Evolutionary conservation across 2,888 invertebrate genomes (phyloP), one percentile per base, ranked within the genome.

Genomic region (Lasioglossum calceatum): DNA sequence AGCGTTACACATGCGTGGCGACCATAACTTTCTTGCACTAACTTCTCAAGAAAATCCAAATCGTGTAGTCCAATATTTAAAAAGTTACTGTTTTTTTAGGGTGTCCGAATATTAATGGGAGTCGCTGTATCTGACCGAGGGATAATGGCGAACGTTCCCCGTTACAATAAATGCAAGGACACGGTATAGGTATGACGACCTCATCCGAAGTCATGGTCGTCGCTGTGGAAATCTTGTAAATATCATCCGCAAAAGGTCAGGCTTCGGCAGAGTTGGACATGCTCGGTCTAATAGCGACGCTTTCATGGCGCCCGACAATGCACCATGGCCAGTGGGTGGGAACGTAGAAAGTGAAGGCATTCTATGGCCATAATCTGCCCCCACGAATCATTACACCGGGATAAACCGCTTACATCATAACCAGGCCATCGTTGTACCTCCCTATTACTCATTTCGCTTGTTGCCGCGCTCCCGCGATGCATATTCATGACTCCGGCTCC

Each of bases 371-470:
- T 83, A 81, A 86, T 87, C 82, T 72, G 72, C 77, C 76, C 50
- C 79, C 74, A 70, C 70, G 82, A 86, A 88, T 88, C 87, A 84
- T 88, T 89, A 84, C 81, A 70, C 86, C 58, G 61, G 76, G 86
- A 89, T 90, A 89, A 90, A 86, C 79, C 80, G 83, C 87, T 87
- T 89, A 89, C 90, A 82, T 89, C 90, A 88, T 90, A 90, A 90
- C 88, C 88, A 87, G 78, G 36, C 76, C 72, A 85, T 85, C 84
- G 87, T 87, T 86, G 81, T 80, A 71, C 71, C 77, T 78, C 76
- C 80, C 87, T 87, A 80, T 90, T 80, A 80, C 81, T 90, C 86
- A 87, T 87, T 82, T 88, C 80, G 85, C 82, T 72, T 72, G 82
- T 82, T 81, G 47, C 77, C 78, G 47, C 75, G 70, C 84, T 87